phyloP scores from a whole-genome alignment of 2,888 invertebrate genomes.

The Torymus tubicola region DNA sequence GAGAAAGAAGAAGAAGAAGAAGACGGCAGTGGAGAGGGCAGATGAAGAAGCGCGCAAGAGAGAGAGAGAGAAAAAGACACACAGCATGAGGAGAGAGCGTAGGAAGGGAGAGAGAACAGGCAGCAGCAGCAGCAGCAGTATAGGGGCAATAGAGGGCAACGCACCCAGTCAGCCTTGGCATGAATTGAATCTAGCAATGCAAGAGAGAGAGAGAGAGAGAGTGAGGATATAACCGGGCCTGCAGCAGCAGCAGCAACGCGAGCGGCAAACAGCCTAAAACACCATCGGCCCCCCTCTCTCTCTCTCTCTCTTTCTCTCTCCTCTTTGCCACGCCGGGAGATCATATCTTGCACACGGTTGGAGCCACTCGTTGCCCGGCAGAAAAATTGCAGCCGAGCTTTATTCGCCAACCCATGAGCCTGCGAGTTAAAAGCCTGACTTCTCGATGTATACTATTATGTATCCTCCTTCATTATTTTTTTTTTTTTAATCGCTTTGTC shows the following conservation, averaged over 20 bases:
- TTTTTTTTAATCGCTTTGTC: neutral
- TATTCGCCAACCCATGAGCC: neutral
- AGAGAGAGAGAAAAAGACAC: constrained; percentile 56
- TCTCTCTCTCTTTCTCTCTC: constrained; percentile 18
- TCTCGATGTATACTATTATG: constrained; percentile 34
- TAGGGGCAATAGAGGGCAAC: constrained; percentile 76
- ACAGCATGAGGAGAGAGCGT: constrained; percentile 23
- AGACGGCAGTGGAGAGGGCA: constrained; percentile 59
- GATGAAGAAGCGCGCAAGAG: constrained; percentile 53
- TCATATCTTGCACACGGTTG: constrained; percentile 35
- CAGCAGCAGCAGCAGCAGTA: constrained; percentile 70
- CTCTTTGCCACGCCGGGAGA: constrained; percentile 2
- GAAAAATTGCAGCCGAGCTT: constrained; percentile 46
- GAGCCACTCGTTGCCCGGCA: constrained; percentile 6
- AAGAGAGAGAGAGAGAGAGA: constrained; percentile 74
- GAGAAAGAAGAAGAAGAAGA: constrained; percentile 33
- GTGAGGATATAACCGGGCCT: constrained; percentile 63
- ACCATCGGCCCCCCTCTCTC: constrained; percentile 43
- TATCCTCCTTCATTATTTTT: neutral
- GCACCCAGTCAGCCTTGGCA: constrained; percentile 77
- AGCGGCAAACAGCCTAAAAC: constrained; percentile 47
- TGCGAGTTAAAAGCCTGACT: constrained; percentile 34
- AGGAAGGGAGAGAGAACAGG: constrained; percentile 8
- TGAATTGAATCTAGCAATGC: constrained; percentile 77
- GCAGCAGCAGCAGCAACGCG: neutral